Evolutionary conservation across 1,140 invertebrate species (phyloP).

Genomic region (Ceratoteleas bidentatus): DNA sequence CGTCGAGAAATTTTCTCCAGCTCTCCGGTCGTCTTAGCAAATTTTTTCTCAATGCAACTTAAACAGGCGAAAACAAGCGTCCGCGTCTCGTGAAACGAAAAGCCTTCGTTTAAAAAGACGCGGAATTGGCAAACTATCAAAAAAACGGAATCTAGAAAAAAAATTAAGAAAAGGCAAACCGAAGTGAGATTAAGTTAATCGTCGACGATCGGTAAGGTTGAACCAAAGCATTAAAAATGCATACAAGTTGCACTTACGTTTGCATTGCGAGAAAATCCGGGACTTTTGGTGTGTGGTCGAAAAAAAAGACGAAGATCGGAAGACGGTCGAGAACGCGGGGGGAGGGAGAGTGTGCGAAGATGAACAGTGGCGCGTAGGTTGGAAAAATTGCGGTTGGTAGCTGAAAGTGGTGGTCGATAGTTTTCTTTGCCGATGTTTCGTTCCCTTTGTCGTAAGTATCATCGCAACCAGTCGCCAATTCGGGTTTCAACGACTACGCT

Average conservation of each 20-base stretch:
- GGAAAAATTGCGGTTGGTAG: conserved; percentile 64
- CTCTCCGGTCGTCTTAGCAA: no score
- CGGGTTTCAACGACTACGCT: conserved; percentile 8
- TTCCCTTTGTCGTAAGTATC: conserved; percentile 4
- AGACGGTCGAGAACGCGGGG: no score
- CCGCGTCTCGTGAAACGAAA: no score
- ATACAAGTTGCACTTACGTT: conserved; percentile 45
- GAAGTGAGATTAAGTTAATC: conserved; percentile 1
- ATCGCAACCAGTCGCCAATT: conserved; percentile 17
- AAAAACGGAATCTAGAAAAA: background rate
- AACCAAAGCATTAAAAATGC: conserved; percentile 24
- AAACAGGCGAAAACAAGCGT: no score
- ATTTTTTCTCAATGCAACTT: no score
- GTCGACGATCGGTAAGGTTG: background rate
- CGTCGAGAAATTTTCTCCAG: no score
- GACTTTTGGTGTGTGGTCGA: conserved; percentile 9
- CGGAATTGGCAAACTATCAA: no score
- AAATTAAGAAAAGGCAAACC: background rate
- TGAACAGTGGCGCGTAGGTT: conserved; percentile 46
- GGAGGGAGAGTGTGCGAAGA: conserved; percentile 12
- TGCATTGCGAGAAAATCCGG: conserved; percentile 35
- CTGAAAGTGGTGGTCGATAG: conserved; percentile 65
- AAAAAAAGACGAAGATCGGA: conserved; percentile 10
- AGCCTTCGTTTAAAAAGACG: background rate
- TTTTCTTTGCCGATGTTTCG: conserved; percentile 20